A percentile compares a stretch with the other conserved stretches of the same genome.
phyloP scores from a whole-genome alignment of 1,140 invertebrate genomes.

The Calliopsis andreniformis region DNA sequence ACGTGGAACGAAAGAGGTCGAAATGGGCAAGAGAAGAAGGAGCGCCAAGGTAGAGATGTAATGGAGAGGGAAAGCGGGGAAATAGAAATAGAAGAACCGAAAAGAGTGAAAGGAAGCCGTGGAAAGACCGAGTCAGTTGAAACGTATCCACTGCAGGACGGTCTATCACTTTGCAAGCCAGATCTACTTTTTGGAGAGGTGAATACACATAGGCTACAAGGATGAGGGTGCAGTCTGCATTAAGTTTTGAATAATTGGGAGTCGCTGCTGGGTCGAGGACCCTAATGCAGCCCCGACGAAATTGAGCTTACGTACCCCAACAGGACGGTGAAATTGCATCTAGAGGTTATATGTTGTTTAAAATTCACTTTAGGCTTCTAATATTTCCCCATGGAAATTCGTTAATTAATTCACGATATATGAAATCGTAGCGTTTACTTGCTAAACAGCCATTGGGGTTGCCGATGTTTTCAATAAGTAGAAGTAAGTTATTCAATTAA shows the following conservation, averaged over 20 bases:
- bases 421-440: too few species aligned
- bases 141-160: constrained; percentile 25
- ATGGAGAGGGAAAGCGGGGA: background rate
- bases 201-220: constrained; percentile 43
- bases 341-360: constrained; percentile 48
- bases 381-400: constrained; percentile 41
- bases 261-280: constrained; percentile 35
- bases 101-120: constrained; percentile 37
- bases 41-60: too few species aligned
- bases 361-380: constrained; percentile 36
- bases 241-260: constrained; percentile 54
- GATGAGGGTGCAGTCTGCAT: constrained; percentile 39
- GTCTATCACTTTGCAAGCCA: constrained; percentile 54
- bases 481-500: constrained; percentile 17
- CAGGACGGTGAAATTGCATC: constrained; percentile 34
- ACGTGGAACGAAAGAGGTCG: constrained; percentile 12
- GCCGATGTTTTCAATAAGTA: too few species aligned
- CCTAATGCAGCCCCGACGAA: constrained; percentile 42
- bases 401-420: constrained; percentile 32
- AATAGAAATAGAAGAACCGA: constrained; percentile 8
- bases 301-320: constrained; percentile 45
- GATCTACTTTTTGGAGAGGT: constrained; percentile 41
- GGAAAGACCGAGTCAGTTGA: constrained; percentile 39
- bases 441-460: too few species aligned
- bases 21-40: background rate